phyloP scores from a whole-genome alignment of 2,113 vertebrate species.

The Rhinoderma darwinii region DNA sequence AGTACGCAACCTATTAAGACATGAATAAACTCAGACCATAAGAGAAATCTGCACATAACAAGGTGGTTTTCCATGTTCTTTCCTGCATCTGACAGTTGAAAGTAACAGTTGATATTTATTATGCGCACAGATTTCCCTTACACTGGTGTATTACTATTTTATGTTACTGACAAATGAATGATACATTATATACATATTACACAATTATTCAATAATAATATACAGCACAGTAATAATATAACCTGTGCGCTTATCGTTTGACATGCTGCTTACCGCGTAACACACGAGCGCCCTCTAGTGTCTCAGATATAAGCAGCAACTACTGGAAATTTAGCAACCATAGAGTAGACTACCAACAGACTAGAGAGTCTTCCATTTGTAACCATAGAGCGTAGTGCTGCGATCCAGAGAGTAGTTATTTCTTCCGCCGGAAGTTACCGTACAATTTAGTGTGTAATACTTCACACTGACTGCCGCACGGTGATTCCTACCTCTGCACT shows the following conservation, averaged over 20 bases:
- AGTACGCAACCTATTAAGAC: no score
- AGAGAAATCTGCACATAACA: no score
- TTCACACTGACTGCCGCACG: background rate
- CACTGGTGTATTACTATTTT: no score
- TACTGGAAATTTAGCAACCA: background rate
- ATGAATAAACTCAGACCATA: no score
- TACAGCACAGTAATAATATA: background rate
- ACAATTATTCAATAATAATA: no score
- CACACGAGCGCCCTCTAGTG: background rate
- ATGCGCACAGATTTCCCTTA: no score
- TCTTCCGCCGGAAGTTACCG: slow-evolving; percentile 21
- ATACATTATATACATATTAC: no score
- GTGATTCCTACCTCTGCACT: background rate
- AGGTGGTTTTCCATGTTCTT: no score
- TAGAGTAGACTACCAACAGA: background rate
- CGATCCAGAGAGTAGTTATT: background rate
- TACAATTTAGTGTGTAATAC: background rate
- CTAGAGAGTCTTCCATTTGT: background rate
- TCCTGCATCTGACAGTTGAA: no score
- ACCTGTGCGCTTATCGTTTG: background rate
- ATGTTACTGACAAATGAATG: no score
- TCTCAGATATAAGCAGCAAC: background rate
- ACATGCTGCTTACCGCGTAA: background rate
- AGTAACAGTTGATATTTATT: no score
- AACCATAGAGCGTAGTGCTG: background rate